Conservation (phyloP, 64 coral and sea anemone genomes). For the Orbicella faveolata region DNA sequence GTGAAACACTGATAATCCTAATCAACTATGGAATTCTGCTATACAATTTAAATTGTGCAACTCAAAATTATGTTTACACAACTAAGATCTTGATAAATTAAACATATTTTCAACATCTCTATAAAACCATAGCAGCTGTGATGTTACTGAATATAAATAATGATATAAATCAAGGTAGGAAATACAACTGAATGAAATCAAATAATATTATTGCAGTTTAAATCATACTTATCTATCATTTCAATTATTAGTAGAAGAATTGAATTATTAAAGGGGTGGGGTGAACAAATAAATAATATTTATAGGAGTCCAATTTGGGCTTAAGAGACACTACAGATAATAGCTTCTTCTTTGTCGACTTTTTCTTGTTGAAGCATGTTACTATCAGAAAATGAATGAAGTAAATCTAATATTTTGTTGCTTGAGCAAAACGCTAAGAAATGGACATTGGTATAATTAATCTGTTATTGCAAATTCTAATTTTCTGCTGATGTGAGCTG, state of each 20-base stretch:
- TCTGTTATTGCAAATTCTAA: not conserved
- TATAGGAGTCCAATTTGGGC: not conserved
- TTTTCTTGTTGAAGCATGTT: not conserved
- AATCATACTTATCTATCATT: not conserved
- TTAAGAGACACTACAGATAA: constrained; percentile 13
- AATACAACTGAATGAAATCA: not conserved
- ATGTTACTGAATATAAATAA: too few species aligned
- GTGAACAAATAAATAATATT: constrained; percentile 33
- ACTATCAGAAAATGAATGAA: not conserved
- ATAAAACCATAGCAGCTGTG: constrained; percentile 6
- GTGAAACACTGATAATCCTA: not conserved
- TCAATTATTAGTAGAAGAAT: not conserved
- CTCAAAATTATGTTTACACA: constrained; percentile 3
- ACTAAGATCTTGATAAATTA: constrained; percentile 30
- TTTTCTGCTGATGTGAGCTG: not conserved
- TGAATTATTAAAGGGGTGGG: constrained; percentile 12
- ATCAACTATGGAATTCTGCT: constrained; percentile 4
- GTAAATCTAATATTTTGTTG: not conserved
- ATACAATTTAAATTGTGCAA: not conserved
- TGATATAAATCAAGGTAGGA: not conserved
- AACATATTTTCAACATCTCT: not conserved
- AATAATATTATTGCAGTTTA: not conserved
- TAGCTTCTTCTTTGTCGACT: not conserved
- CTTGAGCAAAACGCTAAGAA: not conserved
- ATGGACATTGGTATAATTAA: not conserved